phyloP scores from a whole-genome alignment of 2,797 vertebrate species.

The Epinephelus coioides region DNA sequence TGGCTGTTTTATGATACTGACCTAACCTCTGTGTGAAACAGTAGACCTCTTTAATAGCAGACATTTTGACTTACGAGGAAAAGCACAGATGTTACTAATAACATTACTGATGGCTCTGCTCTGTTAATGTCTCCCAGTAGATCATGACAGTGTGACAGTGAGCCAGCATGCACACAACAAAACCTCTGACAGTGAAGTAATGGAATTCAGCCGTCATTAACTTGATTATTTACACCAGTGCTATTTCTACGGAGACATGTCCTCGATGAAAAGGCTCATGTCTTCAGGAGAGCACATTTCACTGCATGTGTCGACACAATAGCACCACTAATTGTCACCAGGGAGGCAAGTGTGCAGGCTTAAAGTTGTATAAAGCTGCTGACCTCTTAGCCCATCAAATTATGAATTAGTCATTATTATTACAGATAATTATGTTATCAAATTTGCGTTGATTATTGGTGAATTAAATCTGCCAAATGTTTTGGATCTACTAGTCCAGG shows the following conservation, averaged over 20 bases:
- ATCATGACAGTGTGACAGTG: not conserved
- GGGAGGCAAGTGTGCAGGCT: not conserved
- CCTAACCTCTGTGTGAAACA: not conserved
- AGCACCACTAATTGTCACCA: accelerated
- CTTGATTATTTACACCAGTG: not conserved
- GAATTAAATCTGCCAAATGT: not conserved
- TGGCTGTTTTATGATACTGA: not conserved
- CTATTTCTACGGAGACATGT: not conserved
- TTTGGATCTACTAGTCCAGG: not conserved
- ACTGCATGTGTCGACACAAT: not conserved
- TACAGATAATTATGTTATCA: not conserved
- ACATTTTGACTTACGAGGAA: not conserved
- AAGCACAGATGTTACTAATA: not conserved
- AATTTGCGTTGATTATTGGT: not conserved
- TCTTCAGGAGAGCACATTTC: not conserved
- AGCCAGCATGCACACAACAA: not conserved
- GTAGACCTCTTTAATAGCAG: not conserved
- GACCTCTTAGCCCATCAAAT: too few relatives aligned
- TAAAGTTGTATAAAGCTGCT: too few relatives aligned
- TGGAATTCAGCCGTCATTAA: not conserved
- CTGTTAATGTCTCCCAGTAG: not conserved
- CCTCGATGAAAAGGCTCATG: too few relatives aligned
- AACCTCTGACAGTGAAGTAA: not conserved
- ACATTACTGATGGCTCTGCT: not conserved
- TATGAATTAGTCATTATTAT: too few relatives aligned